Base-by-base conservation (phyloP, 2,113 vertebrate species). In the Eulemur macaco region DNA sequence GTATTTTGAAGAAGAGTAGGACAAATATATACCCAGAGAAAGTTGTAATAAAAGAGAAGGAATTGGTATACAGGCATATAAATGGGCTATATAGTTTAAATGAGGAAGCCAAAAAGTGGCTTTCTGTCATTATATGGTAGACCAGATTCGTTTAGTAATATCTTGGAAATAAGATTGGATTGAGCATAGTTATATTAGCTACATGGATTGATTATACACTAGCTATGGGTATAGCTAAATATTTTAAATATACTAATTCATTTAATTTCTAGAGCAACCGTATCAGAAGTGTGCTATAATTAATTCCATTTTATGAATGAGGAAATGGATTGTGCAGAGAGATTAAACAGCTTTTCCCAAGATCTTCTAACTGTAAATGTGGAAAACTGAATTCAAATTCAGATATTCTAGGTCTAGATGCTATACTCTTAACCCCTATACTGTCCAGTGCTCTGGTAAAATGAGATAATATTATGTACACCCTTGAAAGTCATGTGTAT, bases 1-100 rank as follows among this genome's bases (percentile, higher is more conserved):
- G 27, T 77, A 45, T 71, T 95, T 95, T 95, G 52, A 95, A 93
- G 39, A n/a, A 31, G 56, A 42, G 7, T 82, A 37, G 52, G 37
- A 64, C 69, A 82, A 91, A 56, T 13, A 86, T 58, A 29, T 5
- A 68, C 3, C 42, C 4, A 77, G 27, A 4, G 34, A 96, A 91
- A 94, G 21, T 8, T 37, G 47, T 58, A 45, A 88, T 45, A 23
- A 88, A 84, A 76, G 47, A 85, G 77, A 54, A 88, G 50, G 21
- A 68, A 81, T 74, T 54, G 42, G 11, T 91, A 31, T 54, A 85
- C 78, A 91, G 56, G 27, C 13, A 84, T 77, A 1, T 58, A 63
- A 69, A 45, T 78, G 73, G n/a, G 37, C 8, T 71, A 9, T 56
- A 42, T 88, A 45, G 0, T 54, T 88, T 25, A 54, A 8, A 78